Evolutionary conservation across 2,113 vertebrate genomes (phyloP).

Genomic region (Percina caprodes): DNA sequence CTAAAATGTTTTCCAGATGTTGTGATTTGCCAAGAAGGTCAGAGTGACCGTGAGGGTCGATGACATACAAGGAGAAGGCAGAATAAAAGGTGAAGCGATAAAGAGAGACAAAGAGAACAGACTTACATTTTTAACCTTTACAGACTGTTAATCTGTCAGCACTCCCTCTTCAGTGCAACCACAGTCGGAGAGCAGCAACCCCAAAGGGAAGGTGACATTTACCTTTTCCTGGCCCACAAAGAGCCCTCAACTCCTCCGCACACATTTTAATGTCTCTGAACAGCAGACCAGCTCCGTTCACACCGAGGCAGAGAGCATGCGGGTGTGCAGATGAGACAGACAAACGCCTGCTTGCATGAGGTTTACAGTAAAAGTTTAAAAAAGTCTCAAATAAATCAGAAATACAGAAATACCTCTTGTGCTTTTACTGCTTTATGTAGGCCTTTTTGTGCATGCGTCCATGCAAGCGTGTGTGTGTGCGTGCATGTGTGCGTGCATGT

Average conservation of each 20-base stretch:
- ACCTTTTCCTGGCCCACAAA: constrained; percentile 42
- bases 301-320: not conserved
- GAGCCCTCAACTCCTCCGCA: constrained; percentile 24
- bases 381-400: not conserved
- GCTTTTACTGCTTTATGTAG: too few species aligned
- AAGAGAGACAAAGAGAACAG: constrained; percentile 53
- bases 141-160: constrained; percentile 34
- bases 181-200: constrained; percentile 36
- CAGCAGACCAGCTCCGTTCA: constrained; percentile 5
- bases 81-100: constrained; percentile 50
- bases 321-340: not conserved
- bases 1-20: constrained; percentile 12
- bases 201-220: constrained; percentile 62
- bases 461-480: too few species aligned
- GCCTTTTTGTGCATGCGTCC: too few species aligned
- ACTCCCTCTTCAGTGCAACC: not conserved
- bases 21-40: constrained; percentile 20
- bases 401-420: not conserved
- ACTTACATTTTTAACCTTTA: constrained; percentile 45
- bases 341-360: not conserved
- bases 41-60: not conserved
- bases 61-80: constrained; percentile 16
- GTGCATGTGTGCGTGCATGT: not conserved
- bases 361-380: not conserved
- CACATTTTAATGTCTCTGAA: constrained; percentile 23